Conservation (phyloP, 2,113 vertebrate species). For the Malaclemys terrapin region DNA sequence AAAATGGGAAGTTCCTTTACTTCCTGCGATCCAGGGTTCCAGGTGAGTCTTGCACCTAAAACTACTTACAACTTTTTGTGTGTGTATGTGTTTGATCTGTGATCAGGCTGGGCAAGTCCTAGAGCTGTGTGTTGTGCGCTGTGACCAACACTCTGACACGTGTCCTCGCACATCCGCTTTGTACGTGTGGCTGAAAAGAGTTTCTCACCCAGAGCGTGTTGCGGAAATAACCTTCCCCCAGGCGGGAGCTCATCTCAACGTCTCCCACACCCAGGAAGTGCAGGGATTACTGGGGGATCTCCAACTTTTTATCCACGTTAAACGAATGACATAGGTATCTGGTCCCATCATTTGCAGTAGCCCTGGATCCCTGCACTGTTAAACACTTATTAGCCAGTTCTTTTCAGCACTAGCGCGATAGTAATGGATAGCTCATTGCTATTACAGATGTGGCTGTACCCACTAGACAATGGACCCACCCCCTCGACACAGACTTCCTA, state of each 20-base stretch:
- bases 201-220: neutral
- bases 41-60: constrained; percentile 78
- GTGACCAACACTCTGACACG: neutral
- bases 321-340: neutral
- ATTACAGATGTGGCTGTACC: neutral
- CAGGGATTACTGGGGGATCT: neutral
- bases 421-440: neutral
- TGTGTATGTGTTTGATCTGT: neutral
- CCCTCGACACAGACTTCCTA: neutral
- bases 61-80: neutral
- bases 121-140: accelerated
- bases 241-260: neutral
- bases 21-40: constrained; percentile 96
- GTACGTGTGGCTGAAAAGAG: neutral
- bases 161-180: accelerated
- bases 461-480: neutral
- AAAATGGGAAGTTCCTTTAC: constrained; percentile 97
- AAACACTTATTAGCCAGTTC: neutral
- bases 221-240: neutral
- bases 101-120: neutral
- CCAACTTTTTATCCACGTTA: neutral
- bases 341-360: neutral
- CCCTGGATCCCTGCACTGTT: accelerated
- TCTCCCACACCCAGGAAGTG: neutral
- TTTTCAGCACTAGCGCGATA: accelerated